These are phyloP conservation scores for Heliconius aoede DNA, from an alignment of 2,888 invertebrate species.

Conservation along the genomic window DNA sequence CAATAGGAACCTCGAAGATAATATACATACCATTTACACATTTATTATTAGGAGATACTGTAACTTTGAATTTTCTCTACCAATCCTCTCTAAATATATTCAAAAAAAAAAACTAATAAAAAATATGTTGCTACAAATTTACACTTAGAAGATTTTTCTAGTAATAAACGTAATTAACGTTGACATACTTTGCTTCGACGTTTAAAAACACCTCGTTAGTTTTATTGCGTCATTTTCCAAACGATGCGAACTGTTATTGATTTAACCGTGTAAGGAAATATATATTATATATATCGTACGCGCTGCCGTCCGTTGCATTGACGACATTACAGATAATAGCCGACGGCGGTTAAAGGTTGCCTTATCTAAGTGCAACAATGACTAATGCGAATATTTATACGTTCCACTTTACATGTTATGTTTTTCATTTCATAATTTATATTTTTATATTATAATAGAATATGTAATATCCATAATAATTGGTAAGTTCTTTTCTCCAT, in stretches of 20 bases:
- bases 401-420: slow-evolving; percentile 12
- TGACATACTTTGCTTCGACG: not conserved
- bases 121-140: not conserved
- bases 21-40: not conserved
- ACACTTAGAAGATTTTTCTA: not conserved
- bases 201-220: slow-evolving; percentile 16
- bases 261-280: slow-evolving; percentile 49
- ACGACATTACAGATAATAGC: slow-evolving; percentile 51
- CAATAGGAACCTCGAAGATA: too few species aligned
- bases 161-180: not conserved
- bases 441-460: too few species aligned
- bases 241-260: slow-evolving; percentile 40
- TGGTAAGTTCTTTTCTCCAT: too few species aligned
- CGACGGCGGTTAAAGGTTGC: slow-evolving; percentile 57
- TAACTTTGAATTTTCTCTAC: too few species aligned
- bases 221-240: slow-evolving; percentile 34
- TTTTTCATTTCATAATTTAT: too few species aligned
- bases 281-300: slow-evolving; percentile 45
- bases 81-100: too few species aligned
- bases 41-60: too few species aligned
- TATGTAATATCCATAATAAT: too few species aligned
- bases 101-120: too few species aligned
- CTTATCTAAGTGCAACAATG: slow-evolving; percentile 62
- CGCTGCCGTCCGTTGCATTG: slow-evolving; percentile 46
- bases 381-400: slow-evolving; percentile 51